phyloP scores from a whole-genome alignment of 2,888 invertebrate species.

The Therioaphis trifolii region DNA sequence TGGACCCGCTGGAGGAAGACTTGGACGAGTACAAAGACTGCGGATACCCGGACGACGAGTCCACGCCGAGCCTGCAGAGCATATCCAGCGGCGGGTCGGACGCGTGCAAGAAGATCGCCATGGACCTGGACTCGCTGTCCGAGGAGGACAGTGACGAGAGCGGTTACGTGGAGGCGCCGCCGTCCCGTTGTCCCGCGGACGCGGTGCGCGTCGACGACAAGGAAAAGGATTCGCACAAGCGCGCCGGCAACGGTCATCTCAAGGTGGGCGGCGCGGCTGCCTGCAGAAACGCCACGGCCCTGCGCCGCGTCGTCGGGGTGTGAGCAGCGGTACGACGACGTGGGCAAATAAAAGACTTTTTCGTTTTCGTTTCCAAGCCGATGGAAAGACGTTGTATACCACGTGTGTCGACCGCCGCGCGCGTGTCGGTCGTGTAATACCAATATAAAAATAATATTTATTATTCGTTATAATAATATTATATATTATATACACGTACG shows the following conservation, averaged over 20 bases:
- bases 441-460: too few relatives aligned
- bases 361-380: not conserved
- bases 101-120: constrained; percentile 69
- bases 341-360: not conserved
- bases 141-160: constrained; percentile 87
- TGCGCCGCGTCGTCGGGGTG: not conserved
- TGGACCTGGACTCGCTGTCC: constrained; percentile 67
- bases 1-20: constrained; percentile 67
- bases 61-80: constrained; percentile 66
- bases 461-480: too few relatives aligned
- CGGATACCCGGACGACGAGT: constrained; percentile 65
- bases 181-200: not conserved
- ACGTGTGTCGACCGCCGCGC: not conserved
- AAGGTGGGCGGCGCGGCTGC: not conserved
- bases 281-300: not conserved
- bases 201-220: not conserved
- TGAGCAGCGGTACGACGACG: not conserved
- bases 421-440: too few relatives aligned
- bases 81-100: constrained; percentile 66
- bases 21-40: constrained; percentile 63
- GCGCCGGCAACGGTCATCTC: not conserved
- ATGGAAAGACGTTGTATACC: not conserved
- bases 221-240: constrained; percentile 8
- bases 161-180: constrained; percentile 82
- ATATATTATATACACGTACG: too few relatives aligned